Conservation (phyloP, 2,113 vertebrate species). For the Brachyhypopomus occidentalis region DNA sequence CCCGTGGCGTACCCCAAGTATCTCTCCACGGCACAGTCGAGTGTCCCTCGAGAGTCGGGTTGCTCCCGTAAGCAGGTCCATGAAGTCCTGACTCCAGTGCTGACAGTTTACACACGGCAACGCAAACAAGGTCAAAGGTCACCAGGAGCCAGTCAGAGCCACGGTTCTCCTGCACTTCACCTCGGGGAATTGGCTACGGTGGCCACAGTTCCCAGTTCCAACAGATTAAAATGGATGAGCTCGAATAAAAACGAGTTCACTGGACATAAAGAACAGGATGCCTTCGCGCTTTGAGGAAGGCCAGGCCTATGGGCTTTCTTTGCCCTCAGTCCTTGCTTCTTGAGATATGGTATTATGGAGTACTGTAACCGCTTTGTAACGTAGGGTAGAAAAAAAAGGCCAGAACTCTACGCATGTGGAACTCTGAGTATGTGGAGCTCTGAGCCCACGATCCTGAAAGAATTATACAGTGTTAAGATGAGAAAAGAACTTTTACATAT, state of each 20-base stretch:
- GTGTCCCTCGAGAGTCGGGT: neutral
- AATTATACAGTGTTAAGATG: too few species aligned
- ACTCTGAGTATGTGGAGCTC: too few species aligned
- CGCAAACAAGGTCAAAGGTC: slow-evolving; percentile 2
- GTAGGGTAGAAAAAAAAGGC: too few species aligned
- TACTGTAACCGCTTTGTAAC: too few species aligned
- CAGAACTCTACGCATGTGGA: too few species aligned
- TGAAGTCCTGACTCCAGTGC: neutral
- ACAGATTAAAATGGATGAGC: neutral
- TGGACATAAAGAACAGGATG: neutral
- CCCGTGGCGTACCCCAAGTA: neutral
- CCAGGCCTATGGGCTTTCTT: neutral
- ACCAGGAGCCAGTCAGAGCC: neutral
- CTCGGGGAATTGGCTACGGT: too few species aligned
- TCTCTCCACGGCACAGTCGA: neutral
- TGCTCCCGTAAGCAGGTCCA: neutral
- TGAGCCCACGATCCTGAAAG: too few species aligned
- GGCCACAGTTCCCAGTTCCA: too few species aligned
- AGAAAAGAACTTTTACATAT: too few species aligned
- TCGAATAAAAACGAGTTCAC: neutral
- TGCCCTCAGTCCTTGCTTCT: too few species aligned
- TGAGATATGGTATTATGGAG: too few species aligned
- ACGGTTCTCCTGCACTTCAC: neutral
- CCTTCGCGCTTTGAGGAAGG: neutral
- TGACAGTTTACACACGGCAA: too few species aligned